phyloP scores from a whole-genome alignment of 2,797 vertebrate genomes.

The Agapornis canus region DNA sequence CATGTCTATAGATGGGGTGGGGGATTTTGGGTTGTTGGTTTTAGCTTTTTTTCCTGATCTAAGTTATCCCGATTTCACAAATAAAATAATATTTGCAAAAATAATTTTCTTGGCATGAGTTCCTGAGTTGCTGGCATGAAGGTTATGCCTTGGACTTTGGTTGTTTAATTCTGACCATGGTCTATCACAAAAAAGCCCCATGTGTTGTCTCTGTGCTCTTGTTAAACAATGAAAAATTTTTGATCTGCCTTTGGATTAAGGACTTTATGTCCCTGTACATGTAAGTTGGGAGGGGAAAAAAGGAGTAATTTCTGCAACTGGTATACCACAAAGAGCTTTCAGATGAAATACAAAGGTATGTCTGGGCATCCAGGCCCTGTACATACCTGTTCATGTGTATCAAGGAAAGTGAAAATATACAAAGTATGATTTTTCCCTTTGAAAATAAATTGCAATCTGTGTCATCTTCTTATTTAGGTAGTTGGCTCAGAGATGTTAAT shows the following conservation, averaged over 20 bases:
- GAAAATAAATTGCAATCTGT: neutral
- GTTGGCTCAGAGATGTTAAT: neutral
- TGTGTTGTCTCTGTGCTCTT: neutral
- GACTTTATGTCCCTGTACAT: neutral
- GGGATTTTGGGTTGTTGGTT: too few relatives aligned
- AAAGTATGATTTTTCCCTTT: neutral
- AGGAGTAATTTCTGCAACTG: neutral
- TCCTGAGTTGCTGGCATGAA: neutral
- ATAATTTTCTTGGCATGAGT: neutral
- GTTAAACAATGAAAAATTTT: neutral
- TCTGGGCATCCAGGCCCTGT: neutral
- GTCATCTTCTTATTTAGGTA: neutral
- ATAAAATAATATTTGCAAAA: neutral
- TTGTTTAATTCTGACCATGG: neutral
- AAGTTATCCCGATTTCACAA: neutral
- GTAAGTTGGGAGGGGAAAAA: neutral
- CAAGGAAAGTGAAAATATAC: accelerated
- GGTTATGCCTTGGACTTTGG: neutral
- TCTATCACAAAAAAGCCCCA: neutral
- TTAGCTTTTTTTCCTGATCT: neutral
- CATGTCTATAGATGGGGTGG: neutral
- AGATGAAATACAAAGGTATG: neutral
- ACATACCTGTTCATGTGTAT: accelerated
- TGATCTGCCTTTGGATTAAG: neutral
- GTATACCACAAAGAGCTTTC: neutral